phyloP scores from a whole-genome alignment of 1,140 invertebrate species.

The Diorhabda sublineata region DNA sequence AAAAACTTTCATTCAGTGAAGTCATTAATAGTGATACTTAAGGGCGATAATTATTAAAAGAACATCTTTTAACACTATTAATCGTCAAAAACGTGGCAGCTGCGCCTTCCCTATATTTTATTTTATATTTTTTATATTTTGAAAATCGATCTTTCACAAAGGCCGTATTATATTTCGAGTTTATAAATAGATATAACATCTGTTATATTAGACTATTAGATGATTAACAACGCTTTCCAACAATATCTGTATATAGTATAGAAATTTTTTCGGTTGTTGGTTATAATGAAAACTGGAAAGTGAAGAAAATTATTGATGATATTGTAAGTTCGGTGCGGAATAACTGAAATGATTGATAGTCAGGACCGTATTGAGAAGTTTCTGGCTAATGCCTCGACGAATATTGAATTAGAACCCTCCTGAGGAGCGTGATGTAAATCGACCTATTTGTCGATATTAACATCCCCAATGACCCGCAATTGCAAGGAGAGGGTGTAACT shows the following conservation, averaged over 20 bases:
- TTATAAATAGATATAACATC: conserved; percentile 1
- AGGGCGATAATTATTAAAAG: not conserved
- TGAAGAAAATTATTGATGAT: not conserved
- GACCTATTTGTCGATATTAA: no score
- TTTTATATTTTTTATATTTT: not conserved
- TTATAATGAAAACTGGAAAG: not conserved
- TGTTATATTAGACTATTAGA: not conserved
- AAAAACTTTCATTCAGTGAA: not conserved
- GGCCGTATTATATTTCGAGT: not conserved
- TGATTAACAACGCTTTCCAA: not conserved
- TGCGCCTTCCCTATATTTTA: not conserved
- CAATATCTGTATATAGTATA: not conserved
- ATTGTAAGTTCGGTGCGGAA: not conserved
- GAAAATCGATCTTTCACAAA: conserved; percentile 2
- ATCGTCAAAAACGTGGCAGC: not conserved
- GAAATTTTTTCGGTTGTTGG: not conserved
- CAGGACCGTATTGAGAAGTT: no score
- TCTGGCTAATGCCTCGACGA: no score
- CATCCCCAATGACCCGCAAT: no score
- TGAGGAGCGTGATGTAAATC: no score
- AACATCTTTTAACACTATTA: not conserved
- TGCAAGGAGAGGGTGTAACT: no score
- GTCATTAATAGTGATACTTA: not conserved
- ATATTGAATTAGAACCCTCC: no score
- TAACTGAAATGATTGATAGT: not conserved